Evolutionary conservation across 1,140 invertebrate species (phyloP), one percentile per base, ranked within the genome.

Genomic region (Ceratitis capitata): DNA sequence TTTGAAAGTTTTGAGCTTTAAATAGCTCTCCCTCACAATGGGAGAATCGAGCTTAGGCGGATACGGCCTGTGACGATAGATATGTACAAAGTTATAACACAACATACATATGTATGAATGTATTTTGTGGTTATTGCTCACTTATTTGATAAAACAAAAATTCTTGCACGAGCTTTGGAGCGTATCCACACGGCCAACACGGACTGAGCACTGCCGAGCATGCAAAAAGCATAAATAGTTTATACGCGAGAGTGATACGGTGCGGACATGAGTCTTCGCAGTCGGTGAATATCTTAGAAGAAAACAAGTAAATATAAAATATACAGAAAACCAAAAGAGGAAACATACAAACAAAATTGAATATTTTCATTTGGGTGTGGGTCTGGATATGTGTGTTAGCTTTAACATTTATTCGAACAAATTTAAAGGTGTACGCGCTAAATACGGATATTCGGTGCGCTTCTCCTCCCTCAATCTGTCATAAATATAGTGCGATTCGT

Each of bases 241-340:
- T 35, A 42, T 7, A 23, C 39, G 42, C 69, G 69, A 78, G 69
- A 78, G 69, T 78, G 69, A 23, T 45, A 45, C 23, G 6, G n/a
- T 47, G 16, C 19, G 39, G 39, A 78, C 69, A 26, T 78, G 9
- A 16, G 19, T 23, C 16, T 78, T 39, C 19, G n/a, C 69, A 26
- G 23, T 7, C 69, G 19, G n/a, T 23, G 39, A 10, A 47, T 45
- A 23, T 45, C 45, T 14, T 78, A 78, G 61, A 78, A 26, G n/a
- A 78, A 78, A 42, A 45, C 39, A 45, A 78, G 69, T 78, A 78
- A 78, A 78, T 78, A 78, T 9, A 78, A 42, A 78, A 78, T 42
- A 23, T 45, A 45, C 42, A 4, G 32, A 64, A 29, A 61, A 12
- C n/a, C 23, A 45, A 42, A 78, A 45, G 10, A 64, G 35, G 16